Evolutionary conservation across 2,113 vertebrate species (phyloP), one percentile per base, ranked within the genome.

Genomic region (Oceanites oceanicus): DNA sequence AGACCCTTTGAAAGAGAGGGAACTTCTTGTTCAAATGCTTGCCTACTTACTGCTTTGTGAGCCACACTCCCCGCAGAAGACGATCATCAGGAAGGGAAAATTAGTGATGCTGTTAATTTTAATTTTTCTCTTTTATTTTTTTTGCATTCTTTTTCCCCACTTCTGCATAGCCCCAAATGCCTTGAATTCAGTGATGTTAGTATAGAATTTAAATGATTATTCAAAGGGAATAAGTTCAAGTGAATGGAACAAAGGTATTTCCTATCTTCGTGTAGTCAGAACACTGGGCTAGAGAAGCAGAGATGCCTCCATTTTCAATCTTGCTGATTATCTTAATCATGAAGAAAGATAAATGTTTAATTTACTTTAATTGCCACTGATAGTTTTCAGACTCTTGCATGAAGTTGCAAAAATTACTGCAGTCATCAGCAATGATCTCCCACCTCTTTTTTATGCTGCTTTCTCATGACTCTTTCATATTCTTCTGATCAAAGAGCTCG

Each of bases 321-420:
- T 91, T 85, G 65, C 49, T 84, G 62, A 75, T 94, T 53, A 58
- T 86, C 56, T 89, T 86, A 34, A 38, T 92, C 12, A 30, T 40
- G 45, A n/a, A 53, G 66, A 85, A 95, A 94, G 62, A 95, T 10
- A 88, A 92, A 77, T 84, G 49, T 76, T 92, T 82, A 34, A 79
- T 92, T 72, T 89, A 61, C 78, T 86, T 81, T 76, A 79, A 82
- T 92, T 94, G 29, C 27, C n/a, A 47, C 18, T 86, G 61, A 84
- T 50, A 61, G 49, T 91, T 94, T 78, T 86, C 65, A 78, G 49
- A 72, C 58, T 82, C n/a, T 77, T 78, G 40, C 29, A 70, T 71
- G 72, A 94, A 87, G 40, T 85, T 61, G 53, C 62, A 84, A 55
- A 89, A 92, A 70, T 87, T 73, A 50, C 27, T 89, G 71, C 40